Evolutionary conservation across 1,140 invertebrate genomes (phyloP), one percentile per base, ranked within the genome.

Genomic region (Bombus impatiens): DNA sequence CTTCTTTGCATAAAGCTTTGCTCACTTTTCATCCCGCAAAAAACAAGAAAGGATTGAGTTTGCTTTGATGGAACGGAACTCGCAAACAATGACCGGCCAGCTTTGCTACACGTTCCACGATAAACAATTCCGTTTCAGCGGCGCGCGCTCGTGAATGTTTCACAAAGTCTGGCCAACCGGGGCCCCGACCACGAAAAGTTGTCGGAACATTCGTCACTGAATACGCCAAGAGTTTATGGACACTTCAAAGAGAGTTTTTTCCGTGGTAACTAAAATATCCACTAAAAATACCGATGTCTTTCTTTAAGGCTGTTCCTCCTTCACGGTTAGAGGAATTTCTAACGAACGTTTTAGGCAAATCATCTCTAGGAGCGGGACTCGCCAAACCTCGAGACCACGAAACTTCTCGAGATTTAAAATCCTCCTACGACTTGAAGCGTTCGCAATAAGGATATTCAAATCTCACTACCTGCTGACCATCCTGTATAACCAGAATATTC

Each of bases 121-220:
- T 92, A 90, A 92, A 92, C 82, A 90, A 91, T 93, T 90, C 86
- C 82, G 88, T 88, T 92, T 88, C 89, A 78, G 72, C 85, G 71
- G 22, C 18, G 13, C 9, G 25, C 10, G 18, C 57, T 37, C 72
- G 71, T 76, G 32, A 76, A 76, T 76, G 81, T 82, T 82, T 76
- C 40, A 53, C 40, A 12, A 32, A 15, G 40, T 25, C 37, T 25
- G 8, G 25, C 32, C 5, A 53, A 53, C 47, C 6, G 47, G 47
- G 18, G 18, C 12, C 44, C 25, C 25, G 22, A 37, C 28, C 81
- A 42, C 71, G 70, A 67, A 65, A 76, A 82, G 53, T 82, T 82
- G 37, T 13, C 47, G 6, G 47, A 44, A 82, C 80, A 28, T 59
- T 82, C 22, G 53, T 76, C 81, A 5, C 9, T 67, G 81, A 77